Conservation (phyloP, 2,113 vertebrate species). For the Labeo catla region DNA sequence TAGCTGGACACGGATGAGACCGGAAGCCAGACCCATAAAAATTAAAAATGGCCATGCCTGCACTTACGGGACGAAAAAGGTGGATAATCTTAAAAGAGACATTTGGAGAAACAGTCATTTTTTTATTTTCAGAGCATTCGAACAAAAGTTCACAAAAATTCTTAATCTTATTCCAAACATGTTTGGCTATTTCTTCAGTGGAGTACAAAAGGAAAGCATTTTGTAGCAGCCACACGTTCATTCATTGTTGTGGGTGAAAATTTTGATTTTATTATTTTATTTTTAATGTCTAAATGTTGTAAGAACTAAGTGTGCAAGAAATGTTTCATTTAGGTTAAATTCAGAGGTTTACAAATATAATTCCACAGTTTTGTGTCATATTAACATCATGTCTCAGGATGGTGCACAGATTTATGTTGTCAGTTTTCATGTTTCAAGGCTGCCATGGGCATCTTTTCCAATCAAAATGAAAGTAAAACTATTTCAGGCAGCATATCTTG, state of each 20-base stretch:
- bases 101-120: background rate
- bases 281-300: background rate
- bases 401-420: background rate
- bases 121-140: background rate
- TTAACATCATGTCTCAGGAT: background rate
- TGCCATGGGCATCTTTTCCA: background rate
- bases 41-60: too few species aligned
- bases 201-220: background rate
- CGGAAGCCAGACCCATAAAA: too few species aligned
- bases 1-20: too few species aligned
- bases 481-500: background rate
- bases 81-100: background rate
- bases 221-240: background rate
- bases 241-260: background rate
- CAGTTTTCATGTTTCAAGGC: background rate
- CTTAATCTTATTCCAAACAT: background rate
- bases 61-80: too few species aligned
- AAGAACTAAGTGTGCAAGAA: too few species aligned
- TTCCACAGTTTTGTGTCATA: background rate
- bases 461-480: background rate
- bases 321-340: background rate
- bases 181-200: background rate
- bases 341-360: background rate
- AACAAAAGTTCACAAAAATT: background rate
- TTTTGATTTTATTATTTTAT: too few species aligned